Percentiles rank a stretch among this genome's conserved stretches.
phyloP scores from a whole-genome alignment of 1,140 invertebrate species.

The Aphelenchoides besseyi region DNA sequence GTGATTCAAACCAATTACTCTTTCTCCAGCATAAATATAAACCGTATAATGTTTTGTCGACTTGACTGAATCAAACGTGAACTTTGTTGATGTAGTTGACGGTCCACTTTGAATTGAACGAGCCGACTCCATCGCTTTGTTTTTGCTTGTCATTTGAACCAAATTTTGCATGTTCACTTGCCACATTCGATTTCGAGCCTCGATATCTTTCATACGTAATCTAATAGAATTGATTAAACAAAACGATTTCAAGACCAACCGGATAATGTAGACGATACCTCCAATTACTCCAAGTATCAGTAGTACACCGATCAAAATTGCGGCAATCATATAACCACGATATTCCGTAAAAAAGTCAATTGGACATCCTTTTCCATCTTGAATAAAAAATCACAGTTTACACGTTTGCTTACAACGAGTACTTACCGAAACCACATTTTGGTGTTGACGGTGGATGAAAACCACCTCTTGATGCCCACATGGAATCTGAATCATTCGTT shows the following conservation, averaged over 20 bases:
- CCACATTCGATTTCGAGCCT: conserved; percentile 20
- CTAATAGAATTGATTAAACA: too few species aligned
- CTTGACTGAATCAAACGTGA: conserved; percentile 41
- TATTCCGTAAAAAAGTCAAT: conserved; percentile 29
- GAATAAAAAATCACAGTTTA: too few species aligned
- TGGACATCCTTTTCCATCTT: conserved; percentile 30
- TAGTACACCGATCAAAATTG: conserved; percentile 17
- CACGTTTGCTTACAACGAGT: too few species aligned
- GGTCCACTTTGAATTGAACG: conserved; percentile 21
- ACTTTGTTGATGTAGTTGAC: conserved; percentile 38
- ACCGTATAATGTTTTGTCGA: conserved; percentile 16
- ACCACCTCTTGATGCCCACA: conserved; percentile 21
- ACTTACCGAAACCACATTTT: conserved; percentile 28
- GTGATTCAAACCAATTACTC: conserved; percentile 43
- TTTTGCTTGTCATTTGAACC: not conserved
- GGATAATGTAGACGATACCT: conserved; percentile 25
- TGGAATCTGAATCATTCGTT: conserved; percentile 8
- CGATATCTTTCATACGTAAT: conserved; percentile 21
- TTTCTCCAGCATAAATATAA: conserved; percentile 33
- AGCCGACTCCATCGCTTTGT: conserved; percentile 26
- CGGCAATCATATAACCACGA: conserved; percentile 31
- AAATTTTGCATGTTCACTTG: conserved; percentile 16
- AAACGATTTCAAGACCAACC: too few species aligned
- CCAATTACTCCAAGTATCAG: conserved; percentile 10
- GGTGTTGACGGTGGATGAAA: conserved; percentile 24